Conservation (phyloP, 2,797 vertebrate genomes). For the Phoeniculus purpureus region DNA sequence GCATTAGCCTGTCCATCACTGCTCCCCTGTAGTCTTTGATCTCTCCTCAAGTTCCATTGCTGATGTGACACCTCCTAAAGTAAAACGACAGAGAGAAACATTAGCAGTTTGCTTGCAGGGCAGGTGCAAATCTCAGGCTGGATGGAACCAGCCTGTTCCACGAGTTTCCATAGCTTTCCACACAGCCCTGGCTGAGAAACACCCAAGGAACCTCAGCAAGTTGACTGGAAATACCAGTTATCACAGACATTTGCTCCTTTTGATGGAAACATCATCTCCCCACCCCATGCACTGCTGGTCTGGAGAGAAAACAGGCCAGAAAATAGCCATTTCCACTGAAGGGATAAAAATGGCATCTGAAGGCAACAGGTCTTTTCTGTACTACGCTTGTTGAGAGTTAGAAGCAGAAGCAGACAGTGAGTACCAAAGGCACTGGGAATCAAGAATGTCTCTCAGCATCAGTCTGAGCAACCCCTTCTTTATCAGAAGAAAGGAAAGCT, state of each 20-base stretch:
- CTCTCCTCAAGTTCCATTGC: not conserved
- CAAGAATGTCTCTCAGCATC: not conserved
- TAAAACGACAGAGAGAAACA: not conserved
- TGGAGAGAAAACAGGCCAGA: not conserved
- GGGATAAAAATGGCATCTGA: not conserved
- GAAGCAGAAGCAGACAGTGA: not conserved
- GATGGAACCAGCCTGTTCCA: not conserved
- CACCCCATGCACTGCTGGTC: not conserved
- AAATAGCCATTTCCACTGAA: not conserved
- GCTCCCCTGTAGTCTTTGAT: not conserved
- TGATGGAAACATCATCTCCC: not conserved
- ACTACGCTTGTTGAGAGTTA: not conserved
- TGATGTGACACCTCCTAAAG: conserved; percentile 20
- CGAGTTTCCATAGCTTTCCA: not conserved
- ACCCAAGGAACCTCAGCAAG: not conserved
- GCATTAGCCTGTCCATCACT: not conserved
- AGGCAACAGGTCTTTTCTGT: not conserved
- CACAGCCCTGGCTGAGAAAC: not conserved
- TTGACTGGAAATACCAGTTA: not conserved
- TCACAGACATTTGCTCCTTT: not conserved
- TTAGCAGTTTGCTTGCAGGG: not conserved
- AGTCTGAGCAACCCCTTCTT: not conserved
- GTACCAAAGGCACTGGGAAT: not conserved
- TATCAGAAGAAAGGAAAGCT: not conserved
- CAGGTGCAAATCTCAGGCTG: not conserved